A percentile compares a stretch with the other conserved stretches of the same genome.
Evolutionary conservation across 2,797 vertebrate species (phyloP).

Genomic region (Cetoscarus ocellatus): DNA sequence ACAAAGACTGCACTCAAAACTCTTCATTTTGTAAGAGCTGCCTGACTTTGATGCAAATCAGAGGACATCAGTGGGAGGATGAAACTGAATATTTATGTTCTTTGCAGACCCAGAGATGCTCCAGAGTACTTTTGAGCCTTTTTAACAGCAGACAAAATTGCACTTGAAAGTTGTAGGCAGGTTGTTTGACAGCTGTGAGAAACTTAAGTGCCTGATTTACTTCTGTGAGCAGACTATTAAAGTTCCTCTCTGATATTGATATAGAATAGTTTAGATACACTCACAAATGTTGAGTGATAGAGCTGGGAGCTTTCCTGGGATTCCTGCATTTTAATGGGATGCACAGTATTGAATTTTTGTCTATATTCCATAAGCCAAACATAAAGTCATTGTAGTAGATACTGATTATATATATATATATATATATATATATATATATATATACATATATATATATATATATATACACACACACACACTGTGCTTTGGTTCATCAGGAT

Average conservation of each 20-base stretch:
- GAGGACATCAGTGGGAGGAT: slow-evolving; percentile 58
- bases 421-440: too few species aligned
- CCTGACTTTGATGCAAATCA: slow-evolving; percentile 66
- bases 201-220: slow-evolving; percentile 65
- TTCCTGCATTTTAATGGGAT: too few species aligned
- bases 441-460: too few species aligned
- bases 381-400: too few species aligned
- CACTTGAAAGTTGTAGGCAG: slow-evolving; percentile 74
- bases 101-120: slow-evolving; percentile 52
- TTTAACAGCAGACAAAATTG: slow-evolving; percentile 67
- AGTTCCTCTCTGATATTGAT: slow-evolving; percentile 49
- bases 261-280: slow-evolving; percentile 13
- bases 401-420: too few species aligned
- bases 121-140: slow-evolving; percentile 56
- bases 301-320: too few species aligned
- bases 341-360: too few species aligned
- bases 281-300: slow-evolving; percentile 6
- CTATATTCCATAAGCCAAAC: too few species aligned
- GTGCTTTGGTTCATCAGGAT: too few species aligned
- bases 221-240: slow-evolving; percentile 65
- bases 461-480: too few species aligned
- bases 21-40: slow-evolving; percentile 36
- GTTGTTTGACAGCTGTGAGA: slow-evolving; percentile 63
- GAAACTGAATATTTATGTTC: slow-evolving; percentile 71
- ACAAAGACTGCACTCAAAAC: slow-evolving; percentile 52